Evolutionary conservation across 2,113 vertebrate genomes (phyloP).

Genomic region (Charadrius vociferus): DNA sequence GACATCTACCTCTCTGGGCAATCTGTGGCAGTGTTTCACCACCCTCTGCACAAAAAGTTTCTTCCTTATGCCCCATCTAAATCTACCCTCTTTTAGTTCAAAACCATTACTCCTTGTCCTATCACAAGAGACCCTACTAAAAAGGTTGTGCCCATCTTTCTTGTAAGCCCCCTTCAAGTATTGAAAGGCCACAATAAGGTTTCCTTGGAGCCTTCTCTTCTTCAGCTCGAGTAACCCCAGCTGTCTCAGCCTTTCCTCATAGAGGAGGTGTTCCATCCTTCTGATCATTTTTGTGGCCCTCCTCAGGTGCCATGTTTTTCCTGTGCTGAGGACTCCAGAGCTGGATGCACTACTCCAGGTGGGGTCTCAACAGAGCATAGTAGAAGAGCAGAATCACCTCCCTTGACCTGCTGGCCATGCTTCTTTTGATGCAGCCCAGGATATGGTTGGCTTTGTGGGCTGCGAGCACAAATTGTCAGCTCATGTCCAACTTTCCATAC

Average conservation of each 20-base stretch:
- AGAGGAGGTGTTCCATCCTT: not conserved
- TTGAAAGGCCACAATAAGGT: not conserved
- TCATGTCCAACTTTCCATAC: not conserved
- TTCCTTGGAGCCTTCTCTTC: not conserved
- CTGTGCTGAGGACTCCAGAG: not conserved
- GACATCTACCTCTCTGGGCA: not conserved
- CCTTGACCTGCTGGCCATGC: rapidly evolving
- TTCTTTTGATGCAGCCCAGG: not conserved
- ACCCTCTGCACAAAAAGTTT: not conserved
- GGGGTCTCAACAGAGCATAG: not conserved
- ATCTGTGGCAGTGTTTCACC: not conserved
- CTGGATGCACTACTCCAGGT: not conserved
- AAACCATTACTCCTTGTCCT: not conserved
- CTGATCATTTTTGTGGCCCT: not conserved
- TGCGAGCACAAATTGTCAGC: rapidly evolving
- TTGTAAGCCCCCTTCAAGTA: not conserved
- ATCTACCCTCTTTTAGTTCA: not conserved
- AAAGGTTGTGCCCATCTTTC: not conserved
- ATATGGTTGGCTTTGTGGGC: not conserved
- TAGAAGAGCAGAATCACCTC: not conserved
- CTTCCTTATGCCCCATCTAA: not conserved
- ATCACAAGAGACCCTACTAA: not conserved
- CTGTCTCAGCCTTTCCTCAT: not conserved
- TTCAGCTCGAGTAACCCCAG: not conserved
- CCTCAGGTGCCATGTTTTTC: not conserved